phyloP scores from a whole-genome alignment of 2,888 invertebrate genomes.

The Hedya salicella region DNA sequence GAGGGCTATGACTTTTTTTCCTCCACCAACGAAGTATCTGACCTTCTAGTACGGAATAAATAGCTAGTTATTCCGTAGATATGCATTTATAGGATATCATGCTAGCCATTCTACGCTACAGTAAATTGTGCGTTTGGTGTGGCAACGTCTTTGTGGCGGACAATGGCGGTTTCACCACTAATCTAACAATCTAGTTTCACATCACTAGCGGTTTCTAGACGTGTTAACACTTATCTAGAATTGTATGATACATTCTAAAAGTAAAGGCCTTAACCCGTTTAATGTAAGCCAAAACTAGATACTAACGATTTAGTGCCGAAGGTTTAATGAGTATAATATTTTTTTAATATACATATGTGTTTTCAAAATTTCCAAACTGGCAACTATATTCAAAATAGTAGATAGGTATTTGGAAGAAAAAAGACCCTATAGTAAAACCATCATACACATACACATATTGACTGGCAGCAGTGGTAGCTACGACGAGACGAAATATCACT shows the following conservation, averaged over 20 bases:
- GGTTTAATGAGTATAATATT: too few species aligned
- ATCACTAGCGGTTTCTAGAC: conserved; percentile 42
- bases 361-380: too few species aligned
- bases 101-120: conserved; percentile 11
- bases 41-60: too few species aligned
- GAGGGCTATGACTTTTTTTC: too few species aligned
- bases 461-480: too few species aligned
- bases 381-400: too few species aligned
- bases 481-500: too few species aligned
- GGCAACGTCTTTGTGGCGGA: conserved; percentile 37
- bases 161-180: conserved; percentile 41
- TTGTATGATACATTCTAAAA: conserved; percentile 21
- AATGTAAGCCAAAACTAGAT: neutral
- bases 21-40: too few species aligned
- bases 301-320: neutral
- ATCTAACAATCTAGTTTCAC: conserved; percentile 43
- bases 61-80: neutral
- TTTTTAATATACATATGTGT: too few species aligned
- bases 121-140: conserved; percentile 39
- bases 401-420: too few species aligned
- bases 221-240: conserved; percentile 25
- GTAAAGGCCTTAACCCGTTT: conserved; percentile 20
- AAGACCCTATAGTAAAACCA: too few species aligned
- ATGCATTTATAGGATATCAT: neutral
- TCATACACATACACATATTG: too few species aligned